phyloP scores from a whole-genome alignment of 2,888 invertebrate species.

The Lucinisca nassula region DNA sequence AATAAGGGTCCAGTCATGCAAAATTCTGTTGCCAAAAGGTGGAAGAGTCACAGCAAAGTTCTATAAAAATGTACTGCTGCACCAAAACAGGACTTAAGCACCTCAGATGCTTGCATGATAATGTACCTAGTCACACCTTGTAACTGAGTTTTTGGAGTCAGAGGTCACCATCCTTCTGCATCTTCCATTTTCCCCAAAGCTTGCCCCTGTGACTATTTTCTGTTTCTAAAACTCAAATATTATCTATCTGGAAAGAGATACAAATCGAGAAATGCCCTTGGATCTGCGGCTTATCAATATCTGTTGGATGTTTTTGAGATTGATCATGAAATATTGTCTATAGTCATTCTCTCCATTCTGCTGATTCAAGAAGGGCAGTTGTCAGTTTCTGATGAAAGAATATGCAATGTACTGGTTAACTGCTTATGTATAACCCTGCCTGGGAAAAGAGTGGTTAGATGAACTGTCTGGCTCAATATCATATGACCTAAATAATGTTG shows the following conservation, averaged over 20 bases:
- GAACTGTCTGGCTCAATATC: no score
- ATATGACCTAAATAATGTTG: no score
- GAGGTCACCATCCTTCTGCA: constrained; percentile 30
- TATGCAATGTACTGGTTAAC: no score
- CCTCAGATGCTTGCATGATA: constrained; percentile 31
- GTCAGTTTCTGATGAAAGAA: no score
- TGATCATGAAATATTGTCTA: no score
- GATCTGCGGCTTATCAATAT: constrained; percentile 1
- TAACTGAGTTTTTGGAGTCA: constrained; percentile 34
- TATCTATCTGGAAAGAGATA: constrained; percentile 26
- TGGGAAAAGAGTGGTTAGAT: no score
- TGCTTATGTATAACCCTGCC: no score
- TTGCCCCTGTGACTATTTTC: constrained; percentile 35
- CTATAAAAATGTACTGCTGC: constrained; percentile 23
- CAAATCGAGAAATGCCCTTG: constrained; percentile 14
- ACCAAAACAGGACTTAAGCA: constrained; percentile 14
- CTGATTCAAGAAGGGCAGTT: no score
- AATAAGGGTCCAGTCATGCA: constrained; percentile 12
- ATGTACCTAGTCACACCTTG: no score
- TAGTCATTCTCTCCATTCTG: no score
- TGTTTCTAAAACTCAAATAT: no score
- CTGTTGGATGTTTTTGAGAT: constrained; percentile 25
- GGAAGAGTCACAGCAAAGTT: constrained; percentile 31
- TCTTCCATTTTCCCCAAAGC: constrained; percentile 36
- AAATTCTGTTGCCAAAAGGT: constrained; percentile 36